Conservation (phyloP, 1,140 invertebrate genomes). For the Drosophila teissieri region DNA sequence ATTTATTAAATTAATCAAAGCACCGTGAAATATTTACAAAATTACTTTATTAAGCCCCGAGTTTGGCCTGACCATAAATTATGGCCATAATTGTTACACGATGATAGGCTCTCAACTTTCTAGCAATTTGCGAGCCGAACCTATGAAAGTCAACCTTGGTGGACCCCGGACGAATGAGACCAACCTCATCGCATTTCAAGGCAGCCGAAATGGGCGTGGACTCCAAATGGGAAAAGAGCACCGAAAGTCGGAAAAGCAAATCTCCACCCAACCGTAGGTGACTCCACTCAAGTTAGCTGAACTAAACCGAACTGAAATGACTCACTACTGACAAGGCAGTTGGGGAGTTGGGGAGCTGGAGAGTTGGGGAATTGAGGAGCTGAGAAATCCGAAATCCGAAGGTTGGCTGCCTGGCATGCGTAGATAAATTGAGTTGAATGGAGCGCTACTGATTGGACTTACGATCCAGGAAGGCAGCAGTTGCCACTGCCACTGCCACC, state of each 20-base stretch:
- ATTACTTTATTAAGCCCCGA: background rate
- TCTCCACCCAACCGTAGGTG: slow-evolving; percentile 19
- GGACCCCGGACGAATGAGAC: background rate
- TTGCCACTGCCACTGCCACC: background rate
- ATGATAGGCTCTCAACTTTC: slow-evolving; percentile 11
- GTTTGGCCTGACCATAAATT: background rate
- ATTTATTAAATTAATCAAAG: background rate
- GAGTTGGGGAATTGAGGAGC: background rate
- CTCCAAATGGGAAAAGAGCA: slow-evolving; percentile 13
- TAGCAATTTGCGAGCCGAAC: background rate
- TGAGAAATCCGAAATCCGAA: slow-evolving; percentile 32
- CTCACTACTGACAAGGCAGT: slow-evolving; percentile 38
- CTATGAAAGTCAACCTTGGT: slow-evolving; percentile 1
- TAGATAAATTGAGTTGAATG: slow-evolving; percentile 79
- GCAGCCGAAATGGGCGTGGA: slow-evolving; percentile 24
- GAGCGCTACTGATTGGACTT: slow-evolving; percentile 67
- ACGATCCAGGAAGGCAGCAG: slow-evolving; percentile 19
- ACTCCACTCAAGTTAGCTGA: slow-evolving; percentile 47
- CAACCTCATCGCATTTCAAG: slow-evolving; percentile 19
- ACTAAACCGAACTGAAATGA: slow-evolving; percentile 53
- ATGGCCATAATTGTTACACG: slow-evolving; percentile 2
- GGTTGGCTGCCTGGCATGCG: slow-evolving; percentile 64
- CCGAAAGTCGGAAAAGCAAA: slow-evolving; percentile 24
- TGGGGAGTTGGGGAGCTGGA: background rate
- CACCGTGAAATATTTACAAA: background rate